phyloP scores from a whole-genome alignment of 2,888 invertebrate species.

The Eucera pruinosa region DNA sequence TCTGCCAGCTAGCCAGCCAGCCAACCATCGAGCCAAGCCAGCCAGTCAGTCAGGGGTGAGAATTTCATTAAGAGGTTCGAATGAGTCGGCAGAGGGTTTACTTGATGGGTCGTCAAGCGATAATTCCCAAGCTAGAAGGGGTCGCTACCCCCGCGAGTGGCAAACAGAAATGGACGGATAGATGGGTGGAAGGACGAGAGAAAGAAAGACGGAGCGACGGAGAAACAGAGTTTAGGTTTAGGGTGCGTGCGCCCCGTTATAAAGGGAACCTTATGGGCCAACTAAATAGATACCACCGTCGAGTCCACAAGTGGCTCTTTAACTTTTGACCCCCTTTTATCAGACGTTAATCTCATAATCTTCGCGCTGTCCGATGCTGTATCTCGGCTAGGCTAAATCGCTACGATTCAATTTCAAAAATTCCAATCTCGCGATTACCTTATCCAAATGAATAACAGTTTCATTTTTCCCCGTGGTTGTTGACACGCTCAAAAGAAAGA shows the following conservation, averaged over 20 bases:
- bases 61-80: constrained; percentile 85
- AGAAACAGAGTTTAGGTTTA: constrained; percentile 77
- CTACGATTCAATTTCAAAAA: constrained; percentile 5
- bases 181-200: constrained; percentile 30
- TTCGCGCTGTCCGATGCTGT: constrained; percentile 54
- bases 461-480: constrained; percentile 14
- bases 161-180: constrained; percentile 51
- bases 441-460: too few relatives aligned
- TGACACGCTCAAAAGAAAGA: constrained; percentile 34
- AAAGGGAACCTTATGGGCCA: constrained; percentile 84
- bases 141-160: constrained; percentile 62
- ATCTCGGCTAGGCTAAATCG: constrained; percentile 29
- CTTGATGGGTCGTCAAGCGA: constrained; percentile 85
- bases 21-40: constrained; percentile 76
- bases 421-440: background rate
- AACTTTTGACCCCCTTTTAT: constrained; percentile 84
- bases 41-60: constrained; percentile 84
- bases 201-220: constrained; percentile 58
- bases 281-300: constrained; percentile 84
- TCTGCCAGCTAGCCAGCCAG: constrained; percentile 76
- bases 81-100: constrained; percentile 83
- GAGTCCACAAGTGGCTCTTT: constrained; percentile 85
- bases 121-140: constrained; percentile 83
- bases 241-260: constrained; percentile 79
- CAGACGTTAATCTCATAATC: constrained; percentile 83